Percentiles rank a stretch among this genome's conserved stretches.
Evolutionary conservation across 2,888 invertebrate genomes (phyloP).

Genomic region (Phaedon cochleariae): DNA sequence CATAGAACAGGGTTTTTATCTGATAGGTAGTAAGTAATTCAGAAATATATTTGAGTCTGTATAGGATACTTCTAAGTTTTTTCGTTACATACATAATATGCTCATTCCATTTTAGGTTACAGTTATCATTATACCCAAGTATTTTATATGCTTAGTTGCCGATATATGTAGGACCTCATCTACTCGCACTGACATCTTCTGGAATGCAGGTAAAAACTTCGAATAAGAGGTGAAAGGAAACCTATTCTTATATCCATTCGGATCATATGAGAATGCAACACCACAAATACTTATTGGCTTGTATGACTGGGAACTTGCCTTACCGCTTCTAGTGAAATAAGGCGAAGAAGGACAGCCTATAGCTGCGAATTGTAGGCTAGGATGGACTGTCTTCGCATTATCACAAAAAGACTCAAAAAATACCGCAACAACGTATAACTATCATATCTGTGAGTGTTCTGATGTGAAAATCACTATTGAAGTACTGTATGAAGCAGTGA

Average conservation of each 20-base stretch:
- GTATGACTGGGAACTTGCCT: slow-evolving; percentile 20
- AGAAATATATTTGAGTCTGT: no score
- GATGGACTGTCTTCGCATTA: slow-evolving; percentile 29
- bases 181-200: no score
- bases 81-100: no score
- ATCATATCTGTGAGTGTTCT: slow-evolving; percentile 2
- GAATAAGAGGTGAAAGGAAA: slow-evolving; percentile 1
- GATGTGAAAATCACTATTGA: background rate
- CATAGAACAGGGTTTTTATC: no score
- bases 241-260: background rate
- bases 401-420: background rate
- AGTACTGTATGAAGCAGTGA: slow-evolving; percentile 11
- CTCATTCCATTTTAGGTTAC: no score
- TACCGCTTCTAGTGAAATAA: slow-evolving; percentile 21
- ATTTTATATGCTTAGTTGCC: no score
- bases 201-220: no score
- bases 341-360: slow-evolving; percentile 26
- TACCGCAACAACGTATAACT: background rate
- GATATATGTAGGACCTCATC: no score
- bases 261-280: slow-evolving; percentile 9
- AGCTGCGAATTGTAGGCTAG: slow-evolving; percentile 37
- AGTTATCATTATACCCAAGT: no score
- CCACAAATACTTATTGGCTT: slow-evolving; percentile 20
- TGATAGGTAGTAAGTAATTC: no score
- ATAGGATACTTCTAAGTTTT: no score